Evolutionary conservation across 2,113 vertebrate genomes (phyloP), one percentile per base, ranked within the genome.

Genomic region (Xiphophorus maculatus): DNA sequence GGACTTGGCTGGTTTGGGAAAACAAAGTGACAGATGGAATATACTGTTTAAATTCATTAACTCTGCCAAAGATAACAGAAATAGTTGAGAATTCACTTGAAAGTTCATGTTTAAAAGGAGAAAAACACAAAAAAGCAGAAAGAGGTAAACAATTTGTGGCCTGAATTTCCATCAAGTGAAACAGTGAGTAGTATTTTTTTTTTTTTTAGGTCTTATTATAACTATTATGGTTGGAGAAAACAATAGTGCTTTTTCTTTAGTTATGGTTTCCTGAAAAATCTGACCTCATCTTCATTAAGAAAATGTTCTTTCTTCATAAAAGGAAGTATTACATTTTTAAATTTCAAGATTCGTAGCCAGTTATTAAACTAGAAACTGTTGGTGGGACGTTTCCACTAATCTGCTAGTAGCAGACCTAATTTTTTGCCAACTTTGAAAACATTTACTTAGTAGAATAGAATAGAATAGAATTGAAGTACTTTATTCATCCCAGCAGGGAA

Each of bases 1-100:
- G 58, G 81, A 29, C 74, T 68, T 54, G 32, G 30, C 68, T 70
- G 65, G 76, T 85, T 80, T 86, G 62, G 77, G 83, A 85, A 89
- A 86, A 82, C 74, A 85, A 88, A 82, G 79, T 75, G 84, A 78
- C 83, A 81, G 83, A 87, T 88, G 83, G 83, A 79, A 73, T 82
- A 74, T 29, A 42, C 60, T 73, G 78, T 48, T 71, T 72, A 66
- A 73, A 82, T 76, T 66, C 69, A 73, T 51, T 66, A 33, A 63
- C 68, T 61, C 70, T 62, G 73, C 73, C 63, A 66, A 40, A 83
- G 64, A 84, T 65, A 58, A 80, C 19, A 37, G 48, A 79, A 73
- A 69, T 70, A 35, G 30, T 48, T 19, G 67, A 68, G 7, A 65
- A 69, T 27, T 14, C 25, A 61, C 61, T 83, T 32, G 27, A 66